Evolutionary conservation across 2,797 vertebrate species (phyloP), one percentile per base, ranked within the genome.

Genomic region (Mormyrops boulengeri): DNA sequence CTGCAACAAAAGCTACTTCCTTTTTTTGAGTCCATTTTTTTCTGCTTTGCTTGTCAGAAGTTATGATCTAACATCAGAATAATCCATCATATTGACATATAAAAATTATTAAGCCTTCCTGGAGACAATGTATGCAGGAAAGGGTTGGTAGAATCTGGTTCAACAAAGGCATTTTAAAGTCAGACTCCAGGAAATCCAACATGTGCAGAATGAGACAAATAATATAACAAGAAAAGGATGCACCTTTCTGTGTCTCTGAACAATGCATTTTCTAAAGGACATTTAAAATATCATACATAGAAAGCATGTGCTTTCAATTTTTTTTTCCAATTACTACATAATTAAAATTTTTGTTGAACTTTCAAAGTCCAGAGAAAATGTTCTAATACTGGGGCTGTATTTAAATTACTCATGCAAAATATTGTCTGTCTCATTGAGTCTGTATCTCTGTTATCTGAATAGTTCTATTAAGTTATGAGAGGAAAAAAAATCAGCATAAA

Each of bases 61-160:
- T 95, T 95, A 93, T 93, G 94, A 95, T 96, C 94, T 95, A 94
- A 93, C 95, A 95, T 96, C 94, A 88, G 92, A 94, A 93, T 93
- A 94, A 96, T 96, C 95, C 95, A 96, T 96, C 95, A 96, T 92
- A 90, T 89, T 95, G 95, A 94, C 95, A 94, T 93, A 93, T 94
- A 94, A 95, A 93, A 96, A 95, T 95, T 93, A 95, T 94, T 93
- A 94, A 95, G 95, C 94, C 93, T 93, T 89, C 92, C 92, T 91
- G 55, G 89, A 94, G 93, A 93, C 94, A 94, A 95, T 94, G 92
- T 94, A 95, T 95, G 95, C 94, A 90, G 90, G 88, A 92, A 94
- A 53, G 88, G 73, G 91, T 34, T 91, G 90, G 93, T 92, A 94
- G 93, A 94, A 90, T 92, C 89, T 89, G 91, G 91, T 93, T 95